Evolutionary conservation across 2,113 vertebrate species (phyloP).

Genomic region (Emydura subglobosa): DNA sequence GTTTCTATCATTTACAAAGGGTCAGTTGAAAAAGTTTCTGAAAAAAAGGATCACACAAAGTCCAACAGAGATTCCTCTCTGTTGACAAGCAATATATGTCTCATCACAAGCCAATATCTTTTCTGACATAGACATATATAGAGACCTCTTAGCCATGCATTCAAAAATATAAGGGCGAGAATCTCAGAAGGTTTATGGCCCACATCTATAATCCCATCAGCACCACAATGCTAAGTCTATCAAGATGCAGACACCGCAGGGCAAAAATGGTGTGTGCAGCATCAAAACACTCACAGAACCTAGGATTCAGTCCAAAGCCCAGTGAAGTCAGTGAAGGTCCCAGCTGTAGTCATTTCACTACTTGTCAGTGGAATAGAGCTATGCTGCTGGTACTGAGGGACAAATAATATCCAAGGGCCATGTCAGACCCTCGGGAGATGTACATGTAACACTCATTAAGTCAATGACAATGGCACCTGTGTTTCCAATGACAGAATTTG

Average conservation of each 20-base stretch:
- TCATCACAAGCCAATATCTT: neutral
- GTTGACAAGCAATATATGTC: neutral
- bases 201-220: neutral
- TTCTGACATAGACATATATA: neutral
- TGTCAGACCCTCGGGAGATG: neutral
- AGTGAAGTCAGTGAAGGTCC: neutral
- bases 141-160: neutral
- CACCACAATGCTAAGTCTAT: neutral
- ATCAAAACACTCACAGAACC: neutral
- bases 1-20: neutral
- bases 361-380: rapidly evolving
- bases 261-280: neutral
- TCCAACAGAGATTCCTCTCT: neutral
- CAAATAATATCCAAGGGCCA: neutral
- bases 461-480: neutral
- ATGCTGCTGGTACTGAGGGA: neutral
- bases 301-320: neutral
- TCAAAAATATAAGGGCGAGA: neutral
- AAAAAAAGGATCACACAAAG: neutral
- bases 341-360: rapidly evolving
- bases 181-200: neutral
- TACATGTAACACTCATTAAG: neutral
- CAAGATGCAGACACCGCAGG: rapidly evolving
- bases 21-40: slow-evolving; percentile 6
- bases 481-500: neutral